These are phyloP conservation scores for Nymphalis c-album DNA, from an alignment of 2,888 invertebrate genomes.

Conservation along the genomic window DNA sequence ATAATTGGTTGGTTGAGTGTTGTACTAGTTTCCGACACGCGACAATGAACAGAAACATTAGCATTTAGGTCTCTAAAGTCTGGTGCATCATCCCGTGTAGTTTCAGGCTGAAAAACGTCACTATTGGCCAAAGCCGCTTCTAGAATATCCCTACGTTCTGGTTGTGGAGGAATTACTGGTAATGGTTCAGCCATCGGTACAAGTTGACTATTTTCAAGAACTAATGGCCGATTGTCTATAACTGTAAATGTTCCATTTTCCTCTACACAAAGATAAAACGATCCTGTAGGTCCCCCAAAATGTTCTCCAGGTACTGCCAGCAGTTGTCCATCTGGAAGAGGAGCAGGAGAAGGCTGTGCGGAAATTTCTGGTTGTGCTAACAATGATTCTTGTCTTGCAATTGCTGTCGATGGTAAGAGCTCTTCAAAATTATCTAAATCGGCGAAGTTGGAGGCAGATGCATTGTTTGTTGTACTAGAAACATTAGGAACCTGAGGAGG, in stretches of 20 bases:
- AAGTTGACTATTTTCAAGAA: constrained; percentile 74
- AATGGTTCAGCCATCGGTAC: constrained; percentile 71
- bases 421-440: constrained; percentile 75
- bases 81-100: constrained; percentile 80
- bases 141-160: constrained; percentile 85
- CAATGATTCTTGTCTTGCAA: constrained; percentile 59
- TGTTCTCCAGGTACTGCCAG: constrained; percentile 88
- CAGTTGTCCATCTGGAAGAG: constrained; percentile 83
- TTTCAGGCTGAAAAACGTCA: constrained; percentile 84
- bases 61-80: constrained; percentile 83
- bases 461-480: constrained; percentile 50
- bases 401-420: constrained; percentile 72
- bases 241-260: constrained; percentile 86
- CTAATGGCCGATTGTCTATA: constrained; percentile 85
- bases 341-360: constrained; percentile 48
- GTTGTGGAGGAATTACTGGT: constrained; percentile 54
- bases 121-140: constrained; percentile 89
- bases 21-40: constrained; percentile 88
- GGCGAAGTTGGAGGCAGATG: constrained; percentile 51
- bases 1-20: constrained; percentile 90
- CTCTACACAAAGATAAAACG: constrained; percentile 88
- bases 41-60: constrained; percentile 78
- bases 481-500: constrained; percentile 48
- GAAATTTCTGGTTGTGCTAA: constrained; percentile 45
- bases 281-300: constrained; percentile 86